Evolutionary conservation across 2,113 vertebrate species (phyloP).

Genomic region (Oophaga pumilio): DNA sequence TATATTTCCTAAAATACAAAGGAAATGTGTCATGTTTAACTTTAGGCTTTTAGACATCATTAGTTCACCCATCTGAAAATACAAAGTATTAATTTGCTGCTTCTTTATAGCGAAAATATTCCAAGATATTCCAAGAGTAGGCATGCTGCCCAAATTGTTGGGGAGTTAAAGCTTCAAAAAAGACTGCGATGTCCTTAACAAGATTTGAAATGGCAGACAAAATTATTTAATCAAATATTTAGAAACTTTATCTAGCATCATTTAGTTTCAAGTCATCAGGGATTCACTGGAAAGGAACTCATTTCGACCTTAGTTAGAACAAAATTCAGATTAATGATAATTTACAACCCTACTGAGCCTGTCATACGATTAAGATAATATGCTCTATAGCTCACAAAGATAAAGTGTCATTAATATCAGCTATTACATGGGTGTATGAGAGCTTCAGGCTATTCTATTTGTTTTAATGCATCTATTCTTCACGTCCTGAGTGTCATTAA

Average conservation of each 20-base stretch:
- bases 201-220: neutral
- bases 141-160: neutral
- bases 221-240: conserved; percentile 53
- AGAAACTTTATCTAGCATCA: conserved; percentile 31
- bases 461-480: conserved; percentile 51
- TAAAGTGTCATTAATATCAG: conserved; percentile 54
- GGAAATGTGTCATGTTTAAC: too few species aligned
- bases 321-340: conserved; percentile 44
- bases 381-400: conserved; percentile 38
- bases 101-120: neutral
- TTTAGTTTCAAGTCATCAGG: conserved; percentile 39
- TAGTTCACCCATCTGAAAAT: too few species aligned
- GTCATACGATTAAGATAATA: conserved; percentile 38
- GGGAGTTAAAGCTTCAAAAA: neutral
- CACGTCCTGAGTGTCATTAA: conserved; percentile 37
- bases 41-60: too few species aligned
- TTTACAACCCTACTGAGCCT: conserved; percentile 44
- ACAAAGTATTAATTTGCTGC: neutral
- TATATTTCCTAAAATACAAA: too few species aligned
- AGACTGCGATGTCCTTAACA: neutral
- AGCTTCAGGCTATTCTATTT: conserved; percentile 45
- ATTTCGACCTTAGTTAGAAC: conserved; percentile 43
- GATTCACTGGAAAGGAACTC: conserved; percentile 27
- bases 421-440: conserved; percentile 37
- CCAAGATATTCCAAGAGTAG: neutral